Percentiles rank a stretch among this genome's conserved stretches.
phyloP scores from a whole-genome alignment of 2,888 invertebrate species.

The Cataglyphis livida region DNA sequence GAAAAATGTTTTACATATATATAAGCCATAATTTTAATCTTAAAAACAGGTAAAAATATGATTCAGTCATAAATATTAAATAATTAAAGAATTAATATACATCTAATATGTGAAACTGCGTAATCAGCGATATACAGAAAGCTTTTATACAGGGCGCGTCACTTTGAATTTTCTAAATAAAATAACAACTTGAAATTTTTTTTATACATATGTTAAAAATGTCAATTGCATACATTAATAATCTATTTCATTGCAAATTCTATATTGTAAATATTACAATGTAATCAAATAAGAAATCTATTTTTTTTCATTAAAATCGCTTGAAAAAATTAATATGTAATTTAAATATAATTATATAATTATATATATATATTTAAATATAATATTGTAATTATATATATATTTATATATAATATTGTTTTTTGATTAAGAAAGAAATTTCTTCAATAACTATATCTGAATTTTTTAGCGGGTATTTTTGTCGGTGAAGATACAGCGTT shows the following conservation, averaged over 20 bases:
- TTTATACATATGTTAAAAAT: neutral
- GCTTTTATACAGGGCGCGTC: neutral
- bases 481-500: neutral
- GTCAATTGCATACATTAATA: neutral
- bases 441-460: neutral
- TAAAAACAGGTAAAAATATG: neutral
- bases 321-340: neutral
- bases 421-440: neutral
- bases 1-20: conserved; percentile 2
- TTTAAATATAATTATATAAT: too few species aligned
- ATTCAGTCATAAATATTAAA: conserved; percentile 6
- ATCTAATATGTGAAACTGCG: neutral
- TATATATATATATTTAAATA: neutral
- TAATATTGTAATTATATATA: too few species aligned
- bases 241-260: neutral
- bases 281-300: neutral
- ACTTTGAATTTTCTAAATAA: neutral
- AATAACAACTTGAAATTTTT: neutral
- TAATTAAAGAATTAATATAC: conserved; percentile 12
- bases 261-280: neutral
- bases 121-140: neutral
- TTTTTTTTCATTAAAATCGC: neutral
- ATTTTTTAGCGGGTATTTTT: neutral
- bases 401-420: neutral
- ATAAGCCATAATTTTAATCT: conserved; percentile 22